Conservation (phyloP, 2,888 invertebrate species). For the Ornithoptera priamus region DNA sequence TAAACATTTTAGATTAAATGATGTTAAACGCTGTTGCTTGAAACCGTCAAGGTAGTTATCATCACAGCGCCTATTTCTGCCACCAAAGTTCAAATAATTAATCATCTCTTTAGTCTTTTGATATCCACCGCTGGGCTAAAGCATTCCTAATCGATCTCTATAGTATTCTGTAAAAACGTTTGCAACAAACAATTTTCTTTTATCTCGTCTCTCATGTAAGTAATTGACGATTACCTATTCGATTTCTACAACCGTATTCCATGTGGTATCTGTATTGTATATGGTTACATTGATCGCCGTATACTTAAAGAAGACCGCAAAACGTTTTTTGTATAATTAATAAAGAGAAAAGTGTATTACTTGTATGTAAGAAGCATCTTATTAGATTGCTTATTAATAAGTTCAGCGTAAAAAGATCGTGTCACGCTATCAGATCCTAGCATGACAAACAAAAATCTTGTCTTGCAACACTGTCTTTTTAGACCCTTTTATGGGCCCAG, state of each 20-base stretch:
- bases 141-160: background rate
- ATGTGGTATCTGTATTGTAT: too few species aligned
- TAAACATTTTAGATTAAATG: too few species aligned
- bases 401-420: background rate
- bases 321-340: constrained; percentile 4
- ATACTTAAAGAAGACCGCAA: background rate
- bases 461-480: too few species aligned
- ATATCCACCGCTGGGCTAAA: background rate
- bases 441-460: too few species aligned
- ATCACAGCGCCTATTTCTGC: too few species aligned
- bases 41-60: too few species aligned
- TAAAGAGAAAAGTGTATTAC: constrained; percentile 6
- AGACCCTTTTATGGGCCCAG: too few species aligned
- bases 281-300: background rate
- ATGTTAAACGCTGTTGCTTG: too few species aligned
- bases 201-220: background rate
- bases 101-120: background rate
- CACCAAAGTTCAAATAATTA: background rate
- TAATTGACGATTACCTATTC: background rate
- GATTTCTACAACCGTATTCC: constrained; percentile 9
- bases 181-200: background rate
- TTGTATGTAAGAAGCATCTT: background rate
- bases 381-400: constrained; percentile 5
- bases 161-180: too few species aligned
- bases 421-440: background rate